These are phyloP conservation scores for Nomada ferruginata DNA, from an alignment of 2,888 invertebrate genomes.

Conservation along the genomic window DNA sequence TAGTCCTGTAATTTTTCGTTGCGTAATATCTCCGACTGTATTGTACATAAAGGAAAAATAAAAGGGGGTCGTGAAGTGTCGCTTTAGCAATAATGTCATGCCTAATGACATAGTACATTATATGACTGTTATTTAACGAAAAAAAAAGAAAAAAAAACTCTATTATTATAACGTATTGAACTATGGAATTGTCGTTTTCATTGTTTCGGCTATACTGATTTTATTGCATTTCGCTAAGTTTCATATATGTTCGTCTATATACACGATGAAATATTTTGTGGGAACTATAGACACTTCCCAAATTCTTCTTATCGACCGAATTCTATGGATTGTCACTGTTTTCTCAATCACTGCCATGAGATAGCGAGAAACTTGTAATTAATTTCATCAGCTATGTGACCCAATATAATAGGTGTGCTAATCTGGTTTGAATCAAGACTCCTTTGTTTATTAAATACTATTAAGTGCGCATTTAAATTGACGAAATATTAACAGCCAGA, in stretches of 20 bases:
- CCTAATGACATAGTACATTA: constrained; percentile 18
- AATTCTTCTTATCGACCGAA: background rate
- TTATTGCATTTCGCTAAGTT: constrained; percentile 19
- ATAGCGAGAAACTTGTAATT: background rate
- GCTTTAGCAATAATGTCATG: constrained; percentile 53
- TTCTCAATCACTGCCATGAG: background rate
- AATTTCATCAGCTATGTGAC: no score
- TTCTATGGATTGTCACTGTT: background rate
- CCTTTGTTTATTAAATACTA: constrained; percentile 47
- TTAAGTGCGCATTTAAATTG: constrained; percentile 41
- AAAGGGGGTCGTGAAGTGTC: background rate
- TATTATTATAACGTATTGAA: constrained; percentile 35
- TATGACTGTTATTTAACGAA: constrained; percentile 34
- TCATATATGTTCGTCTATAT: background rate
- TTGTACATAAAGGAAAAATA: constrained; percentile 25
- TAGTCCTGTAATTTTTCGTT: constrained; percentile 25
- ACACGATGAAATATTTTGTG: background rate
- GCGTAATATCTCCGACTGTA: constrained; percentile 27
- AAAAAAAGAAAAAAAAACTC: constrained; percentile 9
- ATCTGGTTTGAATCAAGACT: constrained; percentile 30
- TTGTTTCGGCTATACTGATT: constrained; percentile 13
- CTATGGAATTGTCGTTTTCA: constrained; percentile 28
- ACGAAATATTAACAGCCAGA: background rate
- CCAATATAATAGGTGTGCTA: no score
- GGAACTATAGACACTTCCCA: background rate